Conservation (phyloP, 2,888 invertebrate genomes). For the Nomada goodeniana region DNA sequence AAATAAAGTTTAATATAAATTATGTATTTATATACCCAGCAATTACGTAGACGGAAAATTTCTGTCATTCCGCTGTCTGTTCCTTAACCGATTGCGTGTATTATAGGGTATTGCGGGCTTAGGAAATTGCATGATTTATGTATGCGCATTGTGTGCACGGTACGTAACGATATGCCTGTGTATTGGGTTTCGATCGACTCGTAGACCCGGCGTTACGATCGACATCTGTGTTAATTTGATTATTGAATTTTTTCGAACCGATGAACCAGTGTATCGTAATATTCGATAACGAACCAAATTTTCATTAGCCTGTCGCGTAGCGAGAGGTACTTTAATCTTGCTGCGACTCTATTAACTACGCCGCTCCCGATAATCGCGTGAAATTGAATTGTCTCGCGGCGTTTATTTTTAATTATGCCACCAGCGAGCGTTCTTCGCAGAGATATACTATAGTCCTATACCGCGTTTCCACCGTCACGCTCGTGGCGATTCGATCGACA, state of each 20-base stretch:
- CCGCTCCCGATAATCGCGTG: constrained; percentile 43
- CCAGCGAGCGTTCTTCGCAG: not conserved
- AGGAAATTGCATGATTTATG: too few relatives aligned
- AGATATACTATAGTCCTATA: not conserved
- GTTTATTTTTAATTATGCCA: constrained; percentile 37
- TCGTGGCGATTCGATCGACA: not conserved
- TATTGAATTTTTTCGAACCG: constrained; percentile 35
- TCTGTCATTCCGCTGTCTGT: too few relatives aligned
- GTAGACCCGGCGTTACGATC: constrained; percentile 1
- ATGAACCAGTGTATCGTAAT: constrained; percentile 39
- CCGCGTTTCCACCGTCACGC: not conserved
- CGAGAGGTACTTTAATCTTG: constrained; percentile 53
- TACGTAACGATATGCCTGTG: not conserved
- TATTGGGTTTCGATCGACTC: constrained; percentile 23
- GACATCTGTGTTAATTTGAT: constrained; percentile 44
- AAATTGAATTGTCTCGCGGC: constrained; percentile 53
- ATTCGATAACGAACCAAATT: constrained; percentile 55
- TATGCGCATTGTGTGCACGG: not conserved
- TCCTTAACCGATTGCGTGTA: too few relatives aligned
- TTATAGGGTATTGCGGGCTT: too few relatives aligned
- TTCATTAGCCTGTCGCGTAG: constrained; percentile 39
- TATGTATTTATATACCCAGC: too few relatives aligned
- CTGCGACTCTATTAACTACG: constrained; percentile 49
- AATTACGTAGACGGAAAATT: too few relatives aligned
- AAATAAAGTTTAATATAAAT: too few relatives aligned